These are phyloP conservation scores for Nothoprocta pentlandii DNA, from an alignment of 2,113 vertebrate genomes.

Conservation along the genomic window DNA sequence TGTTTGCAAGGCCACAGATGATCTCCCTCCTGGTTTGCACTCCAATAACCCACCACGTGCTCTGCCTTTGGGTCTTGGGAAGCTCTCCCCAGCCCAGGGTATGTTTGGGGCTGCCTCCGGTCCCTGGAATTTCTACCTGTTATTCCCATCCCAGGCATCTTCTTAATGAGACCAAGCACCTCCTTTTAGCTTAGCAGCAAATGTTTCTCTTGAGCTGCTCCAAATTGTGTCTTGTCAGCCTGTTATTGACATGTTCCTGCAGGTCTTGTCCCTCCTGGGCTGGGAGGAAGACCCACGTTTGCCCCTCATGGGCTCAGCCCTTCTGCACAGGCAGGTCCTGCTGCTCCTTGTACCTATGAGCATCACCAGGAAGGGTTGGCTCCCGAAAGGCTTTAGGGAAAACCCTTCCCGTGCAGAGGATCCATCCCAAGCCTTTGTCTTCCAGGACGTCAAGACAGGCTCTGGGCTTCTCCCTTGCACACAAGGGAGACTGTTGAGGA, in stretches of 20 bases:
- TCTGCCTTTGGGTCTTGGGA: background rate
- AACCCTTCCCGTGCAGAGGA: background rate
- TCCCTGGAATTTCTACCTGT: background rate
- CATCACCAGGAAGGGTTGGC: background rate
- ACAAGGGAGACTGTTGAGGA: background rate
- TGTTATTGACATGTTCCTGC: conserved; percentile 27
- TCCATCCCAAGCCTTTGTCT: background rate
- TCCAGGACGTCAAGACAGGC: fast-evolving
- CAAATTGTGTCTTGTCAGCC: background rate
- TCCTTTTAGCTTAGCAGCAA: conserved; percentile 13
- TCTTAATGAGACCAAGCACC: conserved; percentile 42
- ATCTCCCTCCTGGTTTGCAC: background rate
- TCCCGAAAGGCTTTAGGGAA: background rate
- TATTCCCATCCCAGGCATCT: background rate
- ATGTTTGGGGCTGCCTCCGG: background rate
- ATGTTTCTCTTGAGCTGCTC: background rate
- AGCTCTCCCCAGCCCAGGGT: background rate
- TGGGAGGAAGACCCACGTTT: background rate
- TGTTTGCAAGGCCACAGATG: background rate
- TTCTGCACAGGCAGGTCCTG: fast-evolving
- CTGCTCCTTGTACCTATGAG: background rate
- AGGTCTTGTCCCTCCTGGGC: conserved; percentile 48
- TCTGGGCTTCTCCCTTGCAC: background rate
- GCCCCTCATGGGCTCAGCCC: background rate
- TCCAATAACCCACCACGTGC: fast-evolving